A percentile compares a stretch with the other conserved stretches of the same genome.
phyloP scores from a whole-genome alignment of 1,140 invertebrate species.

The Drosophila seguyi region DNA sequence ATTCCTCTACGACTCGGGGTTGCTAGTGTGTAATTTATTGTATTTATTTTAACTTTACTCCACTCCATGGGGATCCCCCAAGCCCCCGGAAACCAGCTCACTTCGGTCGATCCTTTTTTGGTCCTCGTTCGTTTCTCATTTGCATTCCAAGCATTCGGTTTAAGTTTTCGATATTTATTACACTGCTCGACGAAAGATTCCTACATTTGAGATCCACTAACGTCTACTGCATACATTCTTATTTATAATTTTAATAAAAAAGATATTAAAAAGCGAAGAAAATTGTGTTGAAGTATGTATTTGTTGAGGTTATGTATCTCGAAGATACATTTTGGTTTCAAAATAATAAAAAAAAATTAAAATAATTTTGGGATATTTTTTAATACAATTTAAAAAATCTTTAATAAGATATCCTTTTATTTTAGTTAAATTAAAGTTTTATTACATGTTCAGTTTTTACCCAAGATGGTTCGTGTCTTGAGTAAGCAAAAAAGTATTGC shows the following conservation, averaged over 20 bases:
- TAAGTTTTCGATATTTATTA: slow-evolving; percentile 66
- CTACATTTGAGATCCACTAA: slow-evolving; percentile 45
- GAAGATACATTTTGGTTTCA: no score
- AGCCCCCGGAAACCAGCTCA: slow-evolving; percentile 7
- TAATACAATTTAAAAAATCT: no score
- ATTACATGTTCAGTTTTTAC: background rate
- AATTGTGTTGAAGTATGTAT: no score
- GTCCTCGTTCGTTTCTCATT: slow-evolving; percentile 25
- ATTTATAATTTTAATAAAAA: slow-evolving; percentile 45
- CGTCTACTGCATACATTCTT: slow-evolving; percentile 24
- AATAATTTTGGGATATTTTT: no score
- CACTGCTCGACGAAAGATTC: slow-evolving; percentile 26
- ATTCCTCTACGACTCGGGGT: slow-evolving; percentile 84
- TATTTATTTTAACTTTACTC: slow-evolving; percentile 68
- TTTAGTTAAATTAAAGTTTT: background rate
- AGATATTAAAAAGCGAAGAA: background rate
- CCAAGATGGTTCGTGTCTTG: background rate
- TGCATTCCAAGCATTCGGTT: slow-evolving; percentile 28
- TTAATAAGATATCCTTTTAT: no score
- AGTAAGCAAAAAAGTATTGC: background rate
- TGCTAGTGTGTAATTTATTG: slow-evolving; percentile 73
- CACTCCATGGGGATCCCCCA: background rate
- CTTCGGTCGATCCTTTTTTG: slow-evolving; percentile 8
- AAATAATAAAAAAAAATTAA: no score
- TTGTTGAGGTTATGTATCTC: no score